phyloP scores from a whole-genome alignment of 2,888 invertebrate species.

The Myopa testacea region DNA sequence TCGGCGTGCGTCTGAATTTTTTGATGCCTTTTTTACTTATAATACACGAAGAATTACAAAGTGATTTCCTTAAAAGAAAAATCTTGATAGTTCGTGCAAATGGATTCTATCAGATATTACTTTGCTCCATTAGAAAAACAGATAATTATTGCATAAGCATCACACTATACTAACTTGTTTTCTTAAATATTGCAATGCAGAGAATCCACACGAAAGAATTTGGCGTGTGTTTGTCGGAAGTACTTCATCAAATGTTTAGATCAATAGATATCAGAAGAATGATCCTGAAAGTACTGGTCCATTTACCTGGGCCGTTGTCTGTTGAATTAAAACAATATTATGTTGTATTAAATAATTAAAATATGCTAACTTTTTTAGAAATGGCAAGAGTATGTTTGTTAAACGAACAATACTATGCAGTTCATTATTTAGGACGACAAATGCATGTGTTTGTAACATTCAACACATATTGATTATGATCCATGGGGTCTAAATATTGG shows the following conservation, averaged over 20 bases:
- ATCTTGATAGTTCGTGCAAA: slow-evolving; percentile 17
- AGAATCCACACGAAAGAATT: slow-evolving; percentile 35
- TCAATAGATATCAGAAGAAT: slow-evolving; percentile 33
- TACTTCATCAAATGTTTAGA: slow-evolving; percentile 31
- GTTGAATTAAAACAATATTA: slow-evolving; percentile 50
- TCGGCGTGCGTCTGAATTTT: too few species aligned
- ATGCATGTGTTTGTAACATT: slow-evolving; percentile 41
- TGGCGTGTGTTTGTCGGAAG: slow-evolving; percentile 38
- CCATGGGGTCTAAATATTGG: neutral
- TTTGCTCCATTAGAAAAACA: neutral
- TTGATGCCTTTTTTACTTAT: too few species aligned
- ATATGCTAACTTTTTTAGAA: slow-evolving; percentile 21
- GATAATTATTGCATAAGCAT: neutral
- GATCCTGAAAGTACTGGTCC: slow-evolving; percentile 52
- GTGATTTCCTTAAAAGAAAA: too few species aligned
- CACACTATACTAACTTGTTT: slow-evolving; percentile 56
- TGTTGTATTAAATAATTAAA: slow-evolving; percentile 19
- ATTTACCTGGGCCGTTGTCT: slow-evolving; percentile 68
- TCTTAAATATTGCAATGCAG: slow-evolving; percentile 51
- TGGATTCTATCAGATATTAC: slow-evolving; percentile 19
- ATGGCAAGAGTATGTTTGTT: slow-evolving; percentile 17
- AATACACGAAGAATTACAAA: too few species aligned
- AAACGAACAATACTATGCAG: slow-evolving; percentile 20
- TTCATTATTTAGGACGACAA: slow-evolving; percentile 40
- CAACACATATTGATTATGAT: slow-evolving; percentile 29